Percentiles rank a stretch among this genome's conserved stretches.
phyloP scores from a whole-genome alignment of 2,113 vertebrate species.

The Saimiri boliviensis region DNA sequence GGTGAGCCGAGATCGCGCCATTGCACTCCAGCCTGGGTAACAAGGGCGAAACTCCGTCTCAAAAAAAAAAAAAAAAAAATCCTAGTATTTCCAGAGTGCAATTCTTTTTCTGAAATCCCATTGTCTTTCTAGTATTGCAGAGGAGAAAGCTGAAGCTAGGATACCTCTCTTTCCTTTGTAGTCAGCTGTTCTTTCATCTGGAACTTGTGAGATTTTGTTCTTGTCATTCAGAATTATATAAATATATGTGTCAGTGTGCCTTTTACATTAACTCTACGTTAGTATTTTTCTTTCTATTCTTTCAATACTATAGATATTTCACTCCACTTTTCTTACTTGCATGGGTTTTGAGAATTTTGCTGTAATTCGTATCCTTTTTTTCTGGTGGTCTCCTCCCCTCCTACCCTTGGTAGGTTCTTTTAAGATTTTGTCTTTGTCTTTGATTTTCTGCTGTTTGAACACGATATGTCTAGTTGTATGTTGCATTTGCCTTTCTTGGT shows the following conservation, averaged over 20 bases:
- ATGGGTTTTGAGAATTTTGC: not conserved
- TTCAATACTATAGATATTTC: not conserved
- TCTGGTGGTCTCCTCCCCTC: not conserved
- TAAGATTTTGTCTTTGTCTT: not conserved
- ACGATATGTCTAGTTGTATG: too few relatives aligned
- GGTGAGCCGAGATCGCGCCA: too few relatives aligned
- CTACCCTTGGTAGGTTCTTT: not conserved
- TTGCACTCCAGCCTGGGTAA: too few relatives aligned
- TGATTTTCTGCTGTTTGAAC: not conserved
- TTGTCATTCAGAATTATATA: not conserved
- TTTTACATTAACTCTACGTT: not conserved
- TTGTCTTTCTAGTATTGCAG: not conserved
- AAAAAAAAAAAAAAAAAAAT: too few relatives aligned
- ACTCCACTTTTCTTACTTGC: not conserved
- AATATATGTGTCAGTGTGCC: not conserved
- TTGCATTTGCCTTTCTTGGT: not conserved
- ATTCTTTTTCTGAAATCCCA: too few relatives aligned
- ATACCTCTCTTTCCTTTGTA: not conserved
- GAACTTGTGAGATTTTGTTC: not conserved
- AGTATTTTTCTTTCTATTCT: not conserved
- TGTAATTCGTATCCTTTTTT: not conserved
- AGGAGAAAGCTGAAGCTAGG: not conserved
- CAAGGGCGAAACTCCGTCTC: too few relatives aligned
- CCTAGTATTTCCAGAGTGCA: too few relatives aligned
- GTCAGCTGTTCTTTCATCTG: not conserved